These are phyloP conservation scores for Argyresthia albistria DNA, from an alignment of 2,888 invertebrate species.

Conservation along the genomic window DNA sequence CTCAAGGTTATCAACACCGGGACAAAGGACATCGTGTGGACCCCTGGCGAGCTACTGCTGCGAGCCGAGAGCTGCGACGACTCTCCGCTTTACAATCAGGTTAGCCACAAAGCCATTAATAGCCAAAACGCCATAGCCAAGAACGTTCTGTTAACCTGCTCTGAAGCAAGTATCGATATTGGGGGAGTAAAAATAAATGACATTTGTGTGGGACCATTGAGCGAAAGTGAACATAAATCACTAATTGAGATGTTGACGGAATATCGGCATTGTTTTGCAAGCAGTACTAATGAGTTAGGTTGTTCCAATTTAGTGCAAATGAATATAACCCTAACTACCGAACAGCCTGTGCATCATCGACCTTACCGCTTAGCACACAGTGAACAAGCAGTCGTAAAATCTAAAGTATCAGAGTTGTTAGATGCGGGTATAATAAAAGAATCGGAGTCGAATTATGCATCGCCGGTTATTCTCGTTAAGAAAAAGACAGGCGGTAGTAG, in stretches of 20 bases:
- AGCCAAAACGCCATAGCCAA: background rate
- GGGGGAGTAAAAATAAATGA: background rate
- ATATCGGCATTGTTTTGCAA: background rate
- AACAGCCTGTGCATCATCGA: background rate
- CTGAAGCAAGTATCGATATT: background rate
- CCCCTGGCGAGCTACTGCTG: background rate
- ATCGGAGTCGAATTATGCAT: background rate
- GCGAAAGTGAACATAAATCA: background rate
- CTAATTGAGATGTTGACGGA: background rate
- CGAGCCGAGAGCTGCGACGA: background rate
- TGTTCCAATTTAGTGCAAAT: slow-evolving; percentile 1
- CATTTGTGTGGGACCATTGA: background rate
- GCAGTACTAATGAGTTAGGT: background rate
- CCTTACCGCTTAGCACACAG: background rate
- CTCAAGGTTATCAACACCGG: slow-evolving; percentile 3
- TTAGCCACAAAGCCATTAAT: background rate
- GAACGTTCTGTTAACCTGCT: too few species aligned
- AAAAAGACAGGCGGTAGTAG: background rate
- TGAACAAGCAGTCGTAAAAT: background rate
- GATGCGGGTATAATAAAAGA: background rate
- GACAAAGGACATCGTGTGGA: background rate
- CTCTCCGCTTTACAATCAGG: background rate
- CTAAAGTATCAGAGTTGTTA: background rate
- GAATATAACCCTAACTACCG: background rate
- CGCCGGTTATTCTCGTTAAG: background rate